Base-by-base conservation (phyloP, 2,113 vertebrate species). In the Morone chrysops region DNA sequence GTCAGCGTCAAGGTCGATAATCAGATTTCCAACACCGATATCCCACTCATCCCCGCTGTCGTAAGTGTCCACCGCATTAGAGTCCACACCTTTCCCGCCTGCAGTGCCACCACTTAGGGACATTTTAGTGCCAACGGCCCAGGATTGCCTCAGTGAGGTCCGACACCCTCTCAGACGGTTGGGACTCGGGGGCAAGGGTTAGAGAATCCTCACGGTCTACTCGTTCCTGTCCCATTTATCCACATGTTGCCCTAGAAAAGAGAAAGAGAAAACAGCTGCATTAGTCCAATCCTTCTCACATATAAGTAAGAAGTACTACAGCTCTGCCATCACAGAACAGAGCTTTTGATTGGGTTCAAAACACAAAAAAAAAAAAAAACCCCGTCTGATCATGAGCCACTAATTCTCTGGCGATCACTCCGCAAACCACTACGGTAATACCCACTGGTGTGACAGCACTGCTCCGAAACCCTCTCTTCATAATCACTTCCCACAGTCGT, bases 21-120 rank as follows among this genome's bases (percentile, higher is more conserved):
- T 99, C 95, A 99, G 97, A 97, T 99, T 99, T 93, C 98, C 98
- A 96, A 99, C 98, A 87, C 98, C 98, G 92, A 99, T 99, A 96
- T 99, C 98, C 98, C 98, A 99, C 95, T 99, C 98, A 97, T 99
- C 98, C 95, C 98, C 98, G 92, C 98, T 99, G 96, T 99, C 98
- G 78, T 99, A 99, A 89, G 98, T 98, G 96, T 99, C 98, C 96
- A 99, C 98, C 93, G 98, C 97, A 97, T 99, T 99, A 87, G 97
- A 97, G 96, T 99, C 98, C 89, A 99, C 97, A 98, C 97, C 98
- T 99, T 99, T 99, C 98, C 98, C 98, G 97, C 97, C 97, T 97
- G 98, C 97, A 98, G 97, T 97, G 97, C 97, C 97, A 96, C 98
- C 96, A 98, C 98, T 99, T 97, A 99, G 98, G 98, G 98, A 99